phyloP scores from a whole-genome alignment of 2,797 vertebrate species.

The Australoheros facetus region DNA sequence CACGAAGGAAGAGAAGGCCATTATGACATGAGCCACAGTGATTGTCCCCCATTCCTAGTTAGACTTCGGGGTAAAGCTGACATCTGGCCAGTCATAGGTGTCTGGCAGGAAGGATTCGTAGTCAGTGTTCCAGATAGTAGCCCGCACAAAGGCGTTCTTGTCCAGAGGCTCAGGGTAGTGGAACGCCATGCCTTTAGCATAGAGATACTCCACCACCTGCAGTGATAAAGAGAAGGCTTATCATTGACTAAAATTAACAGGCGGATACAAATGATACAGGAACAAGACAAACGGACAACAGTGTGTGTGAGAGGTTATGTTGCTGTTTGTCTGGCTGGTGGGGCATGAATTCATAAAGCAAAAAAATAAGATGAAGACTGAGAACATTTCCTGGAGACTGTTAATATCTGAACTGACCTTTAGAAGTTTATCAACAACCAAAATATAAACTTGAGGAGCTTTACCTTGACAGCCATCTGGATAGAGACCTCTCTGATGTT shows the following conservation, averaged over 20 bases:
- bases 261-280: neutral
- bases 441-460: conserved; percentile 32
- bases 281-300: neutral
- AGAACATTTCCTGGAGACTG: neutral
- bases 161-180: conserved; percentile 93
- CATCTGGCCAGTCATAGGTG: conserved; percentile 91
- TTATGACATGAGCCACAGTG: conserved; percentile 2
- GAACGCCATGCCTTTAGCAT: conserved; percentile 94
- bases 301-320: neutral
- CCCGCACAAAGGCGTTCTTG: conserved; percentile 86
- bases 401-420: neutral
- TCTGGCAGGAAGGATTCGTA: conserved; percentile 95
- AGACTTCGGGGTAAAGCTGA: conserved; percentile 75
- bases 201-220: conserved; percentile 92
- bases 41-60: conserved; percentile 50
- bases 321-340: neutral
- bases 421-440: neutral
- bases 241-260: neutral
- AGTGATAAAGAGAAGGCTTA: conserved; percentile 15
- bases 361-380: neutral
- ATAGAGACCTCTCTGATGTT: conserved; percentile 95
- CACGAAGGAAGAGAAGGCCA: conserved; percentile 7
- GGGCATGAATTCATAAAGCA: neutral
- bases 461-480: conserved; percentile 92
- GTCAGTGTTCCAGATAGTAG: conserved; percentile 87